Evolutionary conservation across 2,888 invertebrate species (phyloP).

Genomic region (Lobophora halterata): DNA sequence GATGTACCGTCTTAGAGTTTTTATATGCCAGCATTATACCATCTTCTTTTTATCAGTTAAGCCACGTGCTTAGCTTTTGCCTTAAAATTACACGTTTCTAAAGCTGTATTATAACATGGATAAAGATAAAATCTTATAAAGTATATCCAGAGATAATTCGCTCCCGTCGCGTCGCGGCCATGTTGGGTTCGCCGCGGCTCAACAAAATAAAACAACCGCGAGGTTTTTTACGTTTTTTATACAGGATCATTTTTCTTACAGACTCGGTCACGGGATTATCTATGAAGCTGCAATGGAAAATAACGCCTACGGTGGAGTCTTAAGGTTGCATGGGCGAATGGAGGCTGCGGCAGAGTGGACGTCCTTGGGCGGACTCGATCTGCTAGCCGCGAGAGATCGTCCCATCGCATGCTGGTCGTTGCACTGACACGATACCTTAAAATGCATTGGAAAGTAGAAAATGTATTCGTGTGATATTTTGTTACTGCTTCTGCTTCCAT

Average conservation of each 20-base stretch:
- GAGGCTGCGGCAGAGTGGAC: constrained; percentile 67
- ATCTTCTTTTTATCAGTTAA: constrained; percentile 4
- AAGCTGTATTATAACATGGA: constrained; percentile 36
- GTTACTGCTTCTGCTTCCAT: constrained; percentile 24
- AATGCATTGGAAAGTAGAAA: constrained; percentile 79
- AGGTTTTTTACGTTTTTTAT: constrained; percentile 73
- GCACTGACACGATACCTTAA: constrained; percentile 76
- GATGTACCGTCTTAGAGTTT: neutral
- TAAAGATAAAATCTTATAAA: constrained; percentile 55
- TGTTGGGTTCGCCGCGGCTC: constrained; percentile 66
- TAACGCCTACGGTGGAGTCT: constrained; percentile 35
- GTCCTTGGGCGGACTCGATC: constrained; percentile 81
- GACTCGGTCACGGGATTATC: constrained; percentile 64
- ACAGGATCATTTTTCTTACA: constrained; percentile 80
- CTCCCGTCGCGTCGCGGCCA: constrained; percentile 70
- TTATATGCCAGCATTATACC: neutral
- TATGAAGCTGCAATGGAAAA: constrained; percentile 37
- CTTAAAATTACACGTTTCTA: constrained; percentile 38
- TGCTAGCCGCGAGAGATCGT: constrained; percentile 77
- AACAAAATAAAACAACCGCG: constrained; percentile 75
- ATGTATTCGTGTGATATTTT: constrained; percentile 59
- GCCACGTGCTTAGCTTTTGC: constrained; percentile 18
- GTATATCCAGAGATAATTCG: constrained; percentile 68
- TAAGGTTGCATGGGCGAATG: constrained; percentile 46
- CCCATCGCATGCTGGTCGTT: constrained; percentile 76